Evolutionary conservation across 2,888 invertebrate species (phyloP).

Genomic region (Eupithecia tripunctaria): DNA sequence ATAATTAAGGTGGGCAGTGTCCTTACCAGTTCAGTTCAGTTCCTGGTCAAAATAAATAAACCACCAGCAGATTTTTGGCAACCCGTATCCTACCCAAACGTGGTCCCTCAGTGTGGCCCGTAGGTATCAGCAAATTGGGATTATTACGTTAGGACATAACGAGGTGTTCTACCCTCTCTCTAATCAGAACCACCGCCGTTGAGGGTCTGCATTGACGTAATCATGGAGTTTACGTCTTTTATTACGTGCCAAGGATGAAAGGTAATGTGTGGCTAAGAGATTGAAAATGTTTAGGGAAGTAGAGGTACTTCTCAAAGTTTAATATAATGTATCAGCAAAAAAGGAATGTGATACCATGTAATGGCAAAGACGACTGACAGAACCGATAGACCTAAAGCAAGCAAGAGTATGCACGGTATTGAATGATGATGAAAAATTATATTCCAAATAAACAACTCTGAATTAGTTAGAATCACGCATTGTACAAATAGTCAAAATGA

Average conservation of each 20-base stretch:
- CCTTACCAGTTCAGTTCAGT: too few relatives aligned
- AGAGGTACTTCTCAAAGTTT: background rate
- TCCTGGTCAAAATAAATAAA: too few relatives aligned
- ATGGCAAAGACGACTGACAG: background rate
- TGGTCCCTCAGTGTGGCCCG: constrained; percentile 39
- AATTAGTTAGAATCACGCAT: too few relatives aligned
- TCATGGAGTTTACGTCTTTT: constrained; percentile 42
- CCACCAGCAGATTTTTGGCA: background rate
- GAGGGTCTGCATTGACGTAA: constrained; percentile 32
- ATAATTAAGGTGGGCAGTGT: too few relatives aligned
- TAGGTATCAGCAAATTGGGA: constrained; percentile 47
- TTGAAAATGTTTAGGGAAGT: constrained; percentile 25
- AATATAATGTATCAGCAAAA: background rate
- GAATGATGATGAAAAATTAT: too few relatives aligned
- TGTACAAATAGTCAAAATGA: too few relatives aligned
- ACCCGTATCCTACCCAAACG: background rate
- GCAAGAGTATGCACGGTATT: background rate
- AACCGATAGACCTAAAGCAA: background rate
- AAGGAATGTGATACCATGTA: background rate
- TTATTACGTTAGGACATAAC: constrained; percentile 48
- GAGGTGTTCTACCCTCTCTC: constrained; percentile 47
- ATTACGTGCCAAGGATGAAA: constrained; percentile 40
- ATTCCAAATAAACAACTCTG: too few relatives aligned
- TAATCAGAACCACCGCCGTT: constrained; percentile 40
- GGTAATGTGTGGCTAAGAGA: constrained; percentile 35